Conservation (phyloP, 2,888 invertebrate species). For the Melanophora roralis region DNA sequence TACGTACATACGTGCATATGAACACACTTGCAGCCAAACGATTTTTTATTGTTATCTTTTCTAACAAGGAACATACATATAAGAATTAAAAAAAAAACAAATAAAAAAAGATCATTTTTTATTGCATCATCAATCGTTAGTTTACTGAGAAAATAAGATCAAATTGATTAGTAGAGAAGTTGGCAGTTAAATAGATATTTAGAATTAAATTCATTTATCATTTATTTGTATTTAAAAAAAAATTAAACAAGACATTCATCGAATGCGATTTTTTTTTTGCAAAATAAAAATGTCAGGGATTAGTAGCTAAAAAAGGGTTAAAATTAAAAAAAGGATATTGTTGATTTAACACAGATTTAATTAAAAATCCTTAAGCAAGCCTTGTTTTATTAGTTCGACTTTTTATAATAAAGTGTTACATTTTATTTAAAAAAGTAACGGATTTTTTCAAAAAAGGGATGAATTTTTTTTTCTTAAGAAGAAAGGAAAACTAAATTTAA, state of each 20-base stretch:
- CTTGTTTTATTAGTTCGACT: background rate
- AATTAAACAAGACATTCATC: too few relatives aligned
- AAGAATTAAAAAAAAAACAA: background rate
- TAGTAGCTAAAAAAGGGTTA: conserved; percentile 16
- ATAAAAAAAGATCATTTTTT: conserved; percentile 31
- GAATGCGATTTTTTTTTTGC: too few relatives aligned
- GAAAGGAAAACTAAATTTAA: too few relatives aligned
- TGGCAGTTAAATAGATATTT: background rate
- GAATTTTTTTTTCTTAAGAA: background rate
- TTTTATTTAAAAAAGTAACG: conserved; percentile 18
- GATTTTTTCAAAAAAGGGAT: background rate
- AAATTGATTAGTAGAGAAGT: conserved; percentile 7
- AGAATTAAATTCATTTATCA: conserved; percentile 49
- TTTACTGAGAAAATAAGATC: background rate
- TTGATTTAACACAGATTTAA: background rate
- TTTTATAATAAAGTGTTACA: conserved; percentile 1
- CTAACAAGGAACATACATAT: conserved; percentile 13
- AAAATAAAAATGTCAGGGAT: background rate
- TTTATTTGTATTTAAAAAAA: conserved; percentile 20
- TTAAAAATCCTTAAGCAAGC: background rate
- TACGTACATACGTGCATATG: background rate
- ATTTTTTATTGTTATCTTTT: background rate
- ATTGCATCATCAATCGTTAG: conserved; percentile 36
- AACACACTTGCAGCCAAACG: too few relatives aligned
- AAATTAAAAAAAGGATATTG: background rate